Evolutionary conservation across 2,888 invertebrate species (phyloP), one percentile per base, ranked within the genome.

Genomic region (Miltochrista miniata): DNA sequence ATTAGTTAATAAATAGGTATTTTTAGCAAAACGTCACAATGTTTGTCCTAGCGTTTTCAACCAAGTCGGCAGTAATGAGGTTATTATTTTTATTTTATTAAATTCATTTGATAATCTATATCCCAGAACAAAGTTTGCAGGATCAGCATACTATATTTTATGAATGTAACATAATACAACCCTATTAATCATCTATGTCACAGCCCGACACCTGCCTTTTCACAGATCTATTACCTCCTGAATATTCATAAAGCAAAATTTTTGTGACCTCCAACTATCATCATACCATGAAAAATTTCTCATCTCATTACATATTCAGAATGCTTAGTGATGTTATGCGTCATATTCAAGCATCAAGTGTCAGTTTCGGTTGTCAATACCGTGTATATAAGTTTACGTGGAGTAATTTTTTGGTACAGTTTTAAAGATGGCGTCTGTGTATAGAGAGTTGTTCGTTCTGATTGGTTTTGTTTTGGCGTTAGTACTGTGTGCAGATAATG

Each of bases 171-270:
- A 36, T n/a, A 34, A 15, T n/a, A n/a, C n/a, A 41, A 24, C 18
- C 18, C 5, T n/a, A 38, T 42, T 11, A 43, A 24, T 4, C 18
- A 24, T 24, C 18, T 24, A n/a, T n/a, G 18, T 24, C 18, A 14
- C 33, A 46, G 30, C 34, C 38, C 43, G 39, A 46, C 39, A 54
- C 48, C 35, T 49, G 45, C 18, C 31, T 45, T 36, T 58, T 48
- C 30, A 35, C 14, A 29, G 9, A 30, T 72, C 66, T 39, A n/a
- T 36, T 38, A 38, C 37, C 15, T 44, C 48, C 33, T 72, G 66
- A 74, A 74, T 74, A 72, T 74, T 70, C 72, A 73, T 63, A 59
- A 7, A 59, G 47, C 54, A 50, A 55, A 59, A 51, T 42, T 57
- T 55, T 39, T 48, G 39, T 50, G 57, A 53, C 58, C 64, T 64